Evolutionary conservation across 2,888 invertebrate species (phyloP).

Genomic region (Glyphotaelius pellucidus): DNA sequence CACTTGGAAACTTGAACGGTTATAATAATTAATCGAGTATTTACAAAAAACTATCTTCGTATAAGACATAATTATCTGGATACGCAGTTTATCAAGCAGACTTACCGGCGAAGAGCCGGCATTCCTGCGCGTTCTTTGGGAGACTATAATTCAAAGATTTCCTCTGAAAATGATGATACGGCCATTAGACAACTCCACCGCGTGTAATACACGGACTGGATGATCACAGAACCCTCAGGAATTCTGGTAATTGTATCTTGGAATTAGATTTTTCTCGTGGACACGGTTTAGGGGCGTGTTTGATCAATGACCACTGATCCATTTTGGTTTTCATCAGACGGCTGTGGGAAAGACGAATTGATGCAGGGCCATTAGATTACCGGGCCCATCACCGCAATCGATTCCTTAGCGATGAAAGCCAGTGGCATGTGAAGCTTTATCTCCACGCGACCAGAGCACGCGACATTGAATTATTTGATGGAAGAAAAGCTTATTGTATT

Average conservation of each 20-base stretch:
- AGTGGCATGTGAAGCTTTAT: neutral
- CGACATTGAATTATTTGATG: conserved; percentile 9
- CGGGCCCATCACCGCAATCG: conserved; percentile 36
- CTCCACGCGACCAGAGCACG: conserved; percentile 10
- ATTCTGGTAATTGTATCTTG: conserved; percentile 46
- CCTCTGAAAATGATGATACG: conserved; percentile 46
- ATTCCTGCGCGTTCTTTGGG: conserved; percentile 42
- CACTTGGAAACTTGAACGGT: neutral
- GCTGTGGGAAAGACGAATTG: conserved; percentile 30
- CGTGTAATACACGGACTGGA: conserved; percentile 6
- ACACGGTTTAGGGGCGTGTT: conserved; percentile 24
- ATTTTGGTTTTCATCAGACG: conserved; percentile 19
- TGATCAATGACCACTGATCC: neutral
- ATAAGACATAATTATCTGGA: conserved; percentile 42
- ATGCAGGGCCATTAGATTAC: conserved; percentile 30
- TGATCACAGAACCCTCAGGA: neutral
- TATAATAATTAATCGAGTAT: conserved; percentile 35
- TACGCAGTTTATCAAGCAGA: conserved; percentile 21
- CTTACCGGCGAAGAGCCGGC: neutral
- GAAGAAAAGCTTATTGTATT: neutral
- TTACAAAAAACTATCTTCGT: neutral
- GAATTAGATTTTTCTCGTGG: conserved; percentile 50
- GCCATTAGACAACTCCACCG: conserved; percentile 37
- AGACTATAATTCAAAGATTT: conserved; percentile 44
- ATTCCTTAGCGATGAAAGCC: conserved; percentile 5